Conservation (phyloP, 1,140 invertebrate species). For the Ceratosolen solmsi region DNA sequence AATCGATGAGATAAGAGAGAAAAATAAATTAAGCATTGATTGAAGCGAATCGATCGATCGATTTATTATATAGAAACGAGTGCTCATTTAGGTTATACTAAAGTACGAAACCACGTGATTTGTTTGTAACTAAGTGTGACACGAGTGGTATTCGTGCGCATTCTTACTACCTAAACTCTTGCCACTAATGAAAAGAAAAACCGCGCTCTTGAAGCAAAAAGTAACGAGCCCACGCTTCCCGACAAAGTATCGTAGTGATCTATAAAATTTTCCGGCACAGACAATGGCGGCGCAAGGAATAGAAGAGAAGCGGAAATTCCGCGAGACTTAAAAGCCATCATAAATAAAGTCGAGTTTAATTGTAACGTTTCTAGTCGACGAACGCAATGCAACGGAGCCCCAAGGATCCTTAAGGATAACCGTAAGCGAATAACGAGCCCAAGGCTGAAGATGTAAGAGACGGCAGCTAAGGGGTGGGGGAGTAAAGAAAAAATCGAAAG, state of each 20-base stretch:
- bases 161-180: no score
- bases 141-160: no score
- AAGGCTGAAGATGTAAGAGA: background rate
- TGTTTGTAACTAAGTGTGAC: no score
- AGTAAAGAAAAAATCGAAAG: constrained; percentile 43
- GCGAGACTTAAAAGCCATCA: constrained; percentile 9
- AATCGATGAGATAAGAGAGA: background rate
- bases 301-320: background rate
- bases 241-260: background rate
- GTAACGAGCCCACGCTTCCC: background rate
- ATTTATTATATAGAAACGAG: no score
- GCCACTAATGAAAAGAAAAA: no score
- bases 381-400: background rate
- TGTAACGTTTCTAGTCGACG: constrained; percentile 19
- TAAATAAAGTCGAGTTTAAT: constrained; percentile 36
- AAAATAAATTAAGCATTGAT: background rate
- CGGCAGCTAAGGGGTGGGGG: background rate
- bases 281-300: background rate
- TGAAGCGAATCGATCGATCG: background rate
- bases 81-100: no score
- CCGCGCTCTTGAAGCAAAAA: background rate
- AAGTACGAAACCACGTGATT: no score
- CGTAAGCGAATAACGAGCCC: background rate
- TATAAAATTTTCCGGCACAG: constrained; percentile 1
- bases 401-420: background rate